Evolutionary conservation across 2,797 vertebrate genomes (phyloP).

Genomic region (Martes flavigula): DNA sequence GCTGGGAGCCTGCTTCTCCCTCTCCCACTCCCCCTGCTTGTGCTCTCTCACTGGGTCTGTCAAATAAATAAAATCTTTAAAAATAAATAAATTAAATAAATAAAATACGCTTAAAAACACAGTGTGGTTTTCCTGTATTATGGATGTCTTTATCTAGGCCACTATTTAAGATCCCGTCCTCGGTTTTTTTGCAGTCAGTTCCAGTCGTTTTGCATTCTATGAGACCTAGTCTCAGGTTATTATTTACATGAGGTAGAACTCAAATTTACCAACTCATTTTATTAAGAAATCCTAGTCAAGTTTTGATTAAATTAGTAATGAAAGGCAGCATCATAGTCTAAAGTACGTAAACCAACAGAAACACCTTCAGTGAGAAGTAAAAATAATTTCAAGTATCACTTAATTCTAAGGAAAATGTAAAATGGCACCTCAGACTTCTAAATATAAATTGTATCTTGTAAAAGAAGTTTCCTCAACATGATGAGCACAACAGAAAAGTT

Average conservation of each 20-base stretch:
- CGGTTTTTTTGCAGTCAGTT: not conserved
- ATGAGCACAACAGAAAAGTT: not conserved
- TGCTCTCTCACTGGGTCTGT: too few species aligned
- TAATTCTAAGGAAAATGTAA: not conserved
- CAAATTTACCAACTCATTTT: not conserved
- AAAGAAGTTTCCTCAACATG: not conserved
- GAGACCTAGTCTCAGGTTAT: not conserved
- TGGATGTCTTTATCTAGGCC: not conserved
- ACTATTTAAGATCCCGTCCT: not conserved
- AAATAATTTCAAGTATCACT: not conserved
- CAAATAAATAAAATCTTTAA: too few species aligned
- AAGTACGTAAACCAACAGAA: not conserved
- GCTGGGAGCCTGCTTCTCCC: too few species aligned
- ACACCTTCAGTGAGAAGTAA: not conserved
- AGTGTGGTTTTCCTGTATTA: not conserved
- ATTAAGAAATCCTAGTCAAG: not conserved
- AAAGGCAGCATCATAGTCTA: not conserved
- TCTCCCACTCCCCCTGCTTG: too few species aligned
- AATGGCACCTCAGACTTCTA: not conserved
- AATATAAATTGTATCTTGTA: not conserved
- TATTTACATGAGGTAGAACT: not conserved
- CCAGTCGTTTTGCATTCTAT: not conserved
- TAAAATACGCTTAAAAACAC: not conserved
- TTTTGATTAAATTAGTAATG: conserved; percentile 15
- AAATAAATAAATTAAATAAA: too few species aligned